These are phyloP conservation scores for Eulemur macaco DNA, from an alignment of 2,113 vertebrate genomes.

Conservation along the genomic window DNA sequence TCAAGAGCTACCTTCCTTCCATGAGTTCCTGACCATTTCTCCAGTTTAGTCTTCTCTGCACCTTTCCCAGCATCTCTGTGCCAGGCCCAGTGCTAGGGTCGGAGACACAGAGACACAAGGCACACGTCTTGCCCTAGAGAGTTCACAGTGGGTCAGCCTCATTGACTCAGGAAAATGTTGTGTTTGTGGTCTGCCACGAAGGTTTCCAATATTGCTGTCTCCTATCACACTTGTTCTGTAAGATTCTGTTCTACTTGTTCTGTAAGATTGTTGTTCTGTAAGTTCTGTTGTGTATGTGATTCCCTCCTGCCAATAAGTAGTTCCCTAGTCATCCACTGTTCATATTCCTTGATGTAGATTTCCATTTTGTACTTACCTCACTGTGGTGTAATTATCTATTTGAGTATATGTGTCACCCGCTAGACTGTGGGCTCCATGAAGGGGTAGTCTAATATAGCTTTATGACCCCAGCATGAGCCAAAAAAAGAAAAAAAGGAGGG, in stretches of 20 bases:
- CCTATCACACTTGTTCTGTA: not conserved
- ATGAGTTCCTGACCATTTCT: not conserved
- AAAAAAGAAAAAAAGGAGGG: not conserved
- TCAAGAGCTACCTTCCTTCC: not conserved
- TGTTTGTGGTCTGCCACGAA: not conserved
- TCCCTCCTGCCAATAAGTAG: not conserved
- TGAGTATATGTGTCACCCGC: not conserved
- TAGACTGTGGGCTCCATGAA: not conserved
- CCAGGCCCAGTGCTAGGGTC: not conserved
- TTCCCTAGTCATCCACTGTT: not conserved
- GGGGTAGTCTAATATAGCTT: not conserved
- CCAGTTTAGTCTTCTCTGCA: not conserved
- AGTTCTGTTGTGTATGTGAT: not conserved
- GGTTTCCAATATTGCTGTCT: not conserved
- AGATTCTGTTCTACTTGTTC: not conserved
- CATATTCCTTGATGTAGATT: not conserved
- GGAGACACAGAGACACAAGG: not conserved
- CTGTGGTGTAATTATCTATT: not conserved
- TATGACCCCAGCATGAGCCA: not conserved
- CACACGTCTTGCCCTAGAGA: not conserved
- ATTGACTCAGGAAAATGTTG: rapidly evolving
- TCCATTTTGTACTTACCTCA: not conserved
- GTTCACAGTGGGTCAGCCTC: not conserved
- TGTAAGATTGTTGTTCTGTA: not conserved
- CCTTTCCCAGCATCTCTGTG: not conserved